Evolutionary conservation across 2,113 vertebrate species (phyloP), one percentile per base, ranked within the genome.

Genomic region (Heteronetta atricapilla): DNA sequence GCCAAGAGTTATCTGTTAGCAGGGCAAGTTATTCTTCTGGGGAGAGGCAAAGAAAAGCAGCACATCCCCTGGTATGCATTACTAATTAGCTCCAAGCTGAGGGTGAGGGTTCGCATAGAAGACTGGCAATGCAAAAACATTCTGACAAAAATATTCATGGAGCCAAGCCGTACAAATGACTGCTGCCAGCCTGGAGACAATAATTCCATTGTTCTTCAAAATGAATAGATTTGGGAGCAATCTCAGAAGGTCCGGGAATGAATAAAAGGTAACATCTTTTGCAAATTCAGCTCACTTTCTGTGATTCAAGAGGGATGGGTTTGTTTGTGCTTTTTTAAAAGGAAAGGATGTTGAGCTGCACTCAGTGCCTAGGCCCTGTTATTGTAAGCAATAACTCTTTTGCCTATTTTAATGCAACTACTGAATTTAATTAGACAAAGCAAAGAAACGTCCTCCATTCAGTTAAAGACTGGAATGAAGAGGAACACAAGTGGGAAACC

Each of bases 121-220:
- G 60, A 76, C 28, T 69, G 82, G 70, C 78, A 75, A 72, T 22
- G 42, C 44, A 91, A 33, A 89, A 59, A 55, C 11, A 0, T 93
- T 68, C 80, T 77, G 94, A 94, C 75, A 93, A 96, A 97, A 94
- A 90, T 92, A 95, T 77, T 95, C 93, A 82, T 64, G 74, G 81
- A 95, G 82, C 75, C 86, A 94, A 97, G 79, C 94, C 81, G 89
- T 93, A 72, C 86, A 94, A 91, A 80, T n/a, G 86, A 72, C 67
- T 74, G 77, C 81, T 85, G 92, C 83, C 84, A 95, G 91, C 79
- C 58, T 64, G 13, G 38, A 94, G 60, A 97, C 95, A 87, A 91
- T 56, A 11, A 28, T 78, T 68, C 55, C 59, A 87, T 96, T 97
- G 96, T 96, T 95, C 92, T 81, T 44, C 64, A 91, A 82, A 89